These are phyloP conservation scores for Drymodes brunneopygia DNA, from an alignment of 2,113 vertebrate species.

Conservation along the genomic window DNA sequence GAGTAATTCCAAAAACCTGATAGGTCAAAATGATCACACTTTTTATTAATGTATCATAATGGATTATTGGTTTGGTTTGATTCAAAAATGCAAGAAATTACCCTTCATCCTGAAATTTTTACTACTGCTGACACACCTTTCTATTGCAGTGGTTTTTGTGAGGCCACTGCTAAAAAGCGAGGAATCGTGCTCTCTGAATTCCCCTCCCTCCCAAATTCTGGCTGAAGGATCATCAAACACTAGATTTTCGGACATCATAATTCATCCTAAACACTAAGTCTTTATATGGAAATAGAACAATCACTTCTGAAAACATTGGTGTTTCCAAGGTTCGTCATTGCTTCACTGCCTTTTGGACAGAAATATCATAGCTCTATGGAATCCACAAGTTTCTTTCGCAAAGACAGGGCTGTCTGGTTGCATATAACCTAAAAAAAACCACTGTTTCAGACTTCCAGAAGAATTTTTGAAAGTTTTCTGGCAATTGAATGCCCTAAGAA, in stretches of 20 bases:
- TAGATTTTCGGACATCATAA: background rate
- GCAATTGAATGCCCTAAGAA: background rate
- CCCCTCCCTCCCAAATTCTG: background rate
- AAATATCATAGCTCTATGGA: background rate
- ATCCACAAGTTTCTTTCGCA: background rate
- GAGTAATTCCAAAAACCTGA: background rate
- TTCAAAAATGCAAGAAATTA: background rate
- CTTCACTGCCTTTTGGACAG: background rate
- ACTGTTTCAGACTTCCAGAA: background rate
- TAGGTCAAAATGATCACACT: background rate
- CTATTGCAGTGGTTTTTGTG: background rate
- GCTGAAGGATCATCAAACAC: background rate
- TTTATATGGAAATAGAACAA: background rate
- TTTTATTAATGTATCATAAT: background rate
- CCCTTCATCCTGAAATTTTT: background rate
- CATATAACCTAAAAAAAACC: background rate
- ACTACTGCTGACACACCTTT: background rate
- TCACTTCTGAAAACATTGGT: background rate
- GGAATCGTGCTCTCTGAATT: background rate
- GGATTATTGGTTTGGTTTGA: background rate
- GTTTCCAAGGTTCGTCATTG: background rate
- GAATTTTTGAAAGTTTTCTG: background rate
- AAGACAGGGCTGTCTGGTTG: background rate
- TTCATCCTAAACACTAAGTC: background rate
- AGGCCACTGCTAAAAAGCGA: background rate